phyloP scores from a whole-genome alignment of 2,888 invertebrate species.

The Dryomyza anilis region DNA sequence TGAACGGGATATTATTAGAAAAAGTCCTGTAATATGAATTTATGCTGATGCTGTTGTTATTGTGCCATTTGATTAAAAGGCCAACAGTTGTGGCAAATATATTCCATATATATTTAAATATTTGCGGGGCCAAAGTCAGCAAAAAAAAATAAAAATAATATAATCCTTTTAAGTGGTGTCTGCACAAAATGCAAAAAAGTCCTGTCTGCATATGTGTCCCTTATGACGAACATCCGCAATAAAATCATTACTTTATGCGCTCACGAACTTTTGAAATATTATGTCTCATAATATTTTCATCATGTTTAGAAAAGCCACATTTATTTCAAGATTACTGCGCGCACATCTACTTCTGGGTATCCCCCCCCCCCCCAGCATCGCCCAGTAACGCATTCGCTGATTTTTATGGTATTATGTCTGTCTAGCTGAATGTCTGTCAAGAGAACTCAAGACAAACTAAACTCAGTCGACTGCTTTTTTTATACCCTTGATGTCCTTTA shows the following conservation, averaged over 20 bases:
- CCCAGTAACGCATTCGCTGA: background rate
- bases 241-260: too few species aligned
- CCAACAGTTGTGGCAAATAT: too few species aligned
- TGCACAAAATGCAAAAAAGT: too few species aligned
- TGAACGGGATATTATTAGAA: constrained; percentile 41
- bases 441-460: background rate
- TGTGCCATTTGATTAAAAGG: background rate
- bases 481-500: background rate
- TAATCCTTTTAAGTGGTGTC: constrained; percentile 51
- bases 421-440: background rate
- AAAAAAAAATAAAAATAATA: too few species aligned
- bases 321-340: background rate
- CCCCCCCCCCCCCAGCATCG: background rate
- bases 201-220: too few species aligned
- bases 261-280: too few species aligned
- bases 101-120: too few species aligned
- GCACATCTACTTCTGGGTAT: background rate
- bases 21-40: constrained; percentile 39
- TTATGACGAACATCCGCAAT: too few species aligned
- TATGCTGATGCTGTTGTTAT: background rate
- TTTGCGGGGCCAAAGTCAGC: constrained; percentile 41
- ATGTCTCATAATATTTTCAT: background rate
- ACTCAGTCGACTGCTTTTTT: background rate
- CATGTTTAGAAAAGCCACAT: background rate
- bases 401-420: background rate